Percentiles rank a stretch among this genome's conserved stretches.
Evolutionary conservation across 2,113 vertebrate genomes (phyloP).

Genomic region (Podiceps cristatus): DNA sequence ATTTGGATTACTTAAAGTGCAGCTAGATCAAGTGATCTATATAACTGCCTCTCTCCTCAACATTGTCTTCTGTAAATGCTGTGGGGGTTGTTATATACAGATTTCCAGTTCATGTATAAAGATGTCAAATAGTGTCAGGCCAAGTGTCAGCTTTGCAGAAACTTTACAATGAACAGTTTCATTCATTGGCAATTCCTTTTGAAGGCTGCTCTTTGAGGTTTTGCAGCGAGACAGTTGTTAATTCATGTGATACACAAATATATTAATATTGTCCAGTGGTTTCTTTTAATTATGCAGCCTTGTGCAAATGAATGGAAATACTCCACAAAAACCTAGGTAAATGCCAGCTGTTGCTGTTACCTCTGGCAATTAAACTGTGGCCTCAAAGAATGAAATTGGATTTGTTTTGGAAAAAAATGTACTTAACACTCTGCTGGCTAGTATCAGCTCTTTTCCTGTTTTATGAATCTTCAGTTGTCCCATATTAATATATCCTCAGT

Average conservation of each 20-base stretch:
- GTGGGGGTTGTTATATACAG: neutral
- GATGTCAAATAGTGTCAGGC: neutral
- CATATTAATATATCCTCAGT: neutral
- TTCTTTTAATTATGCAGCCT: neutral
- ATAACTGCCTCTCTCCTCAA: neutral
- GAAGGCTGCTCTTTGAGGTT: neutral
- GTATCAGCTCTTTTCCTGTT: neutral
- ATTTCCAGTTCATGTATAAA: neutral
- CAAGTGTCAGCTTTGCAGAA: conserved; percentile 10
- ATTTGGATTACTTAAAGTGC: neutral
- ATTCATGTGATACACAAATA: neutral
- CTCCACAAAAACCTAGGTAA: neutral
- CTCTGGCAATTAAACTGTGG: neutral
- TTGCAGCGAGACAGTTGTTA: neutral
- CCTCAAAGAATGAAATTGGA: neutral
- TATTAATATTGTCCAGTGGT: neutral
- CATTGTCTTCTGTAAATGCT: neutral
- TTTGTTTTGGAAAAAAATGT: neutral
- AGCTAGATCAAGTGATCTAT: neutral
- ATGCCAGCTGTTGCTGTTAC: neutral
- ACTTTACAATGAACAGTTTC: neutral
- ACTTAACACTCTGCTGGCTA: neutral
- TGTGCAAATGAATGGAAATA: neutral
- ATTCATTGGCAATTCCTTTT: neutral
- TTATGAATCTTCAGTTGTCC: neutral